These are phyloP conservation scores for Lipophrys pholis DNA, from an alignment of 2,113 vertebrate genomes.

Conservation along the genomic window DNA sequence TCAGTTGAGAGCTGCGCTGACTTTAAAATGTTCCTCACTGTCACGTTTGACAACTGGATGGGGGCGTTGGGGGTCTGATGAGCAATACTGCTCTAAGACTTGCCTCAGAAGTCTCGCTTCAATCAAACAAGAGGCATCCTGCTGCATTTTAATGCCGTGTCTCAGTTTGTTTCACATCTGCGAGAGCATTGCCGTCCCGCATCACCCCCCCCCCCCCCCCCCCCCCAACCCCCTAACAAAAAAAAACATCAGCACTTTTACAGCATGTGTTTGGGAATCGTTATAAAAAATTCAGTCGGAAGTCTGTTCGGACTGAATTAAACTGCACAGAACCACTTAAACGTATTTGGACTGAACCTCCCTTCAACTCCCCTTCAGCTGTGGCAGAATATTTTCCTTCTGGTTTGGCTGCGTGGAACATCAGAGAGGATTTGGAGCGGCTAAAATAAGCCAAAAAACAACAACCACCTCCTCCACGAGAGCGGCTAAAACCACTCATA, in stretches of 20 bases:
- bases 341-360: conserved; percentile 44
- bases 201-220: conserved; percentile 11
- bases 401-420: conserved; percentile 45
- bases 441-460: conserved; percentile 75
- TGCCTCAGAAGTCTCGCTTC: conserved; percentile 13
- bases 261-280: conserved; percentile 48
- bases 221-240: too few relatives aligned
- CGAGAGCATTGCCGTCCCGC: conserved; percentile 37
- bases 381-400: conserved; percentile 45
- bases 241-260: conserved; percentile 36
- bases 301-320: conserved; percentile 49
- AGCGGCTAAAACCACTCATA: conserved; percentile 65
- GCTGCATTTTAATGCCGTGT: conserved; percentile 39
- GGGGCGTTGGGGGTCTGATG: not conserved
- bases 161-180: conserved; percentile 31
- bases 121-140: conserved; percentile 42
- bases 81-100: conserved; percentile 4
- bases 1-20: conserved; percentile 2
- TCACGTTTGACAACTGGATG: conserved; percentile 18
- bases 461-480: conserved; percentile 48
- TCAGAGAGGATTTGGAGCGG: conserved; percentile 60
- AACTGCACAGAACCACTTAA: conserved; percentile 47
- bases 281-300: conserved; percentile 64
- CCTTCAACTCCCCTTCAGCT: conserved; percentile 20
- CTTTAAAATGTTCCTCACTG: conserved; percentile 13